phyloP scores from a whole-genome alignment of 2,888 invertebrate species.

The Stenoptilia bipunctidactyla region DNA sequence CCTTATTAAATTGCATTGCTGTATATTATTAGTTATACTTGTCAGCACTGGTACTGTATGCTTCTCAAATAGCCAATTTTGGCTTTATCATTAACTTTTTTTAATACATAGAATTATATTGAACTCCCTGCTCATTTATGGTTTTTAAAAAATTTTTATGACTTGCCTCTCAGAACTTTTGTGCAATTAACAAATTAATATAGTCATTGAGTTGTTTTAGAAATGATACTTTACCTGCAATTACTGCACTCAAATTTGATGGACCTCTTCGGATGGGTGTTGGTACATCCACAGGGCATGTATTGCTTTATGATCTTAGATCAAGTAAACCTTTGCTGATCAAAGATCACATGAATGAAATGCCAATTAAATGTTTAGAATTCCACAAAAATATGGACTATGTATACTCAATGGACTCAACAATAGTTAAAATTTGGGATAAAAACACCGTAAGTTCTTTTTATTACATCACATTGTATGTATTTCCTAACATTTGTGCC shows the following conservation, averaged over 20 bases:
- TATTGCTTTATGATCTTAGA: constrained; percentile 94
- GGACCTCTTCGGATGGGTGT: constrained; percentile 85
- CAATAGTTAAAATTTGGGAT: constrained; percentile 92
- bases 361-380: constrained; percentile 89
- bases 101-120: too few species aligned
- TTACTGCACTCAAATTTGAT: constrained; percentile 85
- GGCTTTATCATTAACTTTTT: too few species aligned
- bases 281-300: constrained; percentile 94
- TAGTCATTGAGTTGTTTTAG: constrained; percentile 43
- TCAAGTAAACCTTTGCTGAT: constrained; percentile 88
- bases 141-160: too few species aligned
- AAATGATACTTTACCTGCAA: constrained; percentile 75
- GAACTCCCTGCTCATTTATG: too few species aligned
- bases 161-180: too few species aligned
- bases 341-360: constrained; percentile 95
- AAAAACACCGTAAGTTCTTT: constrained; percentile 77
- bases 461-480: background rate
- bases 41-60: background rate
- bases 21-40: too few species aligned
- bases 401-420: constrained; percentile 90
- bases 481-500: too few species aligned
- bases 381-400: constrained; percentile 86
- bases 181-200: background rate
- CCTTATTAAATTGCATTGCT: too few species aligned
- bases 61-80: too few species aligned